Evolutionary conservation across 53 echinoderm and acorn worm species (phyloP), one percentile per base, ranked within the genome.

Genomic region (Holothuria scabra): DNA sequence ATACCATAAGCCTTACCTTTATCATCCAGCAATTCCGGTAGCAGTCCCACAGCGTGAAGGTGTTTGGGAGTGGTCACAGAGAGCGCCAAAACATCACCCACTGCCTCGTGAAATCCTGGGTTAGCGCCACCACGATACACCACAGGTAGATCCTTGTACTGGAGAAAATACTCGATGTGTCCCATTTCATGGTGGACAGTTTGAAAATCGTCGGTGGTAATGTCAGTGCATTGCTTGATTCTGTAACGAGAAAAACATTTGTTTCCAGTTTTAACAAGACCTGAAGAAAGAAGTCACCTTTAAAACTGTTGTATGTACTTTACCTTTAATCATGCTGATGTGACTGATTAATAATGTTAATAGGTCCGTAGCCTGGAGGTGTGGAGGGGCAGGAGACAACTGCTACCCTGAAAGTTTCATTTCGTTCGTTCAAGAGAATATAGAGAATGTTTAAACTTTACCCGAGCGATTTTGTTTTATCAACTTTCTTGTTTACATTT

Each of bases 131-230:
- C 67, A 22, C 95, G 84, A 25, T 66, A 95, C 14, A 87, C 48
- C 12, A 93, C 76, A 0, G 89, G 93, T 13, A n/a, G 88, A 34
- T 91, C 76, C 78, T 87, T 93, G 80, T 88, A 89, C 80, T 93
- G 93, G 1, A 95, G 86, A 69, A 68, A 91, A 44, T 95, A 95
- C 67, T 95, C 84, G n/a, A 95, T 79, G 71, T 93, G 95, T 0
- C 93, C 93, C 95, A 93, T 93, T 84, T 93, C 93, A 41, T 95
- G 95, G 56, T 95, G 93, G n/a, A 90, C 66, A 16, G 89, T 88
- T 41, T 90, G 86, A 66, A 95, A 91, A 56, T 93, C 88, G 16
- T 86, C 89, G 89, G 85, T 93, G 60, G 68, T 83, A 23, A 90
- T 66, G 3, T 86, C 88, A 8, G 95, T 90, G 28, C 63, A 89